Conservation (phyloP, 2,113 vertebrate species). For the Scytalopus superciliaris region DNA sequence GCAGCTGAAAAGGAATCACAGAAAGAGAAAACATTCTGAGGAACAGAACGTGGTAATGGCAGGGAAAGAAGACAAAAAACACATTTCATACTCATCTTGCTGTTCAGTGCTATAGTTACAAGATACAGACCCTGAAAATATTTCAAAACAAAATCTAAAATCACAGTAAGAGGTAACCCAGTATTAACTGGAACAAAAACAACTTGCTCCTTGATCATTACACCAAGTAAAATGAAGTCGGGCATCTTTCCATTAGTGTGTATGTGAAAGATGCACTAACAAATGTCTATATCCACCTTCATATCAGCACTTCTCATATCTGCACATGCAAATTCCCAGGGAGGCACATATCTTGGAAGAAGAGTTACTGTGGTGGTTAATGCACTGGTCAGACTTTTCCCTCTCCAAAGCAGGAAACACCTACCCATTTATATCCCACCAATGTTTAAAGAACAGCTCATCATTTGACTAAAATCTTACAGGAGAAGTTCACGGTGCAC, state of each 20-base stretch:
- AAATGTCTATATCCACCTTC: background rate
- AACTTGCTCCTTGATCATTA: background rate
- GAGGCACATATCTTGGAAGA: background rate
- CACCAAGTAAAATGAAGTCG: background rate
- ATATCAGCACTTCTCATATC: background rate
- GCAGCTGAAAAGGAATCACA: conserved; percentile 83
- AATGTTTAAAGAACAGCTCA: background rate
- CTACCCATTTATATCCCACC: background rate
- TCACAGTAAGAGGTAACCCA: background rate
- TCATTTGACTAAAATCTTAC: background rate
- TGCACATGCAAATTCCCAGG: background rate
- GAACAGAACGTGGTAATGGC: background rate
- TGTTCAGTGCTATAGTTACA: background rate
- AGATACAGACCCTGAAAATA: background rate
- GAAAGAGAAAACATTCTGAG: conserved; percentile 71
- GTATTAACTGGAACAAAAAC: background rate
- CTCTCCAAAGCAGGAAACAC: background rate
- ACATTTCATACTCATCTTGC: background rate
- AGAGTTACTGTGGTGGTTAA: background rate
- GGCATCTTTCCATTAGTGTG: background rate
- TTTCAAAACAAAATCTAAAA: background rate
- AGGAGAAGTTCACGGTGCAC: background rate
- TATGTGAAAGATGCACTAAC: background rate
- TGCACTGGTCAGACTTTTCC: background rate
- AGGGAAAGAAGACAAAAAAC: background rate